Evolutionary conservation across 2,113 vertebrate species (phyloP), one percentile per base, ranked within the genome.

Genomic region (Electrona antarctica): DNA sequence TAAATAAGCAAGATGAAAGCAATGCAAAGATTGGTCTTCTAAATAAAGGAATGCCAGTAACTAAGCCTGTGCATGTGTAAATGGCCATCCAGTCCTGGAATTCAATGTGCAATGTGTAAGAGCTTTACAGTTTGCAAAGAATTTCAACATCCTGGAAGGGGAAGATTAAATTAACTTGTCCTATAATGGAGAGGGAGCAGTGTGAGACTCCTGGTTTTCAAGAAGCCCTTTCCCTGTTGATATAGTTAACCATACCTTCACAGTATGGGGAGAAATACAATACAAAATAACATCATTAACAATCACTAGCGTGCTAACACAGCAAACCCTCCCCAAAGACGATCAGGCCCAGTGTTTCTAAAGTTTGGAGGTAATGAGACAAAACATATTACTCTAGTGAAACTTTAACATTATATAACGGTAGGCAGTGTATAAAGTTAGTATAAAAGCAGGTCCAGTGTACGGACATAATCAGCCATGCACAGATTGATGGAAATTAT

Each of bases 291-390:
- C 87, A 87, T 91, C 90, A 87, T 90, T 90, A 88, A 85, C 74
- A 89, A 85, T 81, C 83, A 84, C 65, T 74, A 72, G 77, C 80
- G 74, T 87, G 84, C 75, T 83, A 85, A 68, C 76, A 73, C 79
- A 85, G 76, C 76, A 81, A 82, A 73, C 69, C 69, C 82, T 63
- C 80, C 84, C 85, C 82, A 77, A 77, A 85, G 87, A 86, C 82
- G 84, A 85, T 83, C 76, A 80, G 77, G 83, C 76, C 56, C 79
- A 83, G 82, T 83, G 83, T 89, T 86, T 84, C 84, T 81, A 76
- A 80, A 87, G 87, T 72, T 73, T 74, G 77, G 77, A 78, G 76
- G 85, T 89, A 91, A 92, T 92, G 90, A 90, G 87, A 85, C 83
- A 87, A 87, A 85, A 88, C 81, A 67, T 86, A 87, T 90, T 86